These are phyloP conservation scores for Pampusana beccarii DNA, from an alignment of 2,113 vertebrate genomes.

Conservation along the genomic window DNA sequence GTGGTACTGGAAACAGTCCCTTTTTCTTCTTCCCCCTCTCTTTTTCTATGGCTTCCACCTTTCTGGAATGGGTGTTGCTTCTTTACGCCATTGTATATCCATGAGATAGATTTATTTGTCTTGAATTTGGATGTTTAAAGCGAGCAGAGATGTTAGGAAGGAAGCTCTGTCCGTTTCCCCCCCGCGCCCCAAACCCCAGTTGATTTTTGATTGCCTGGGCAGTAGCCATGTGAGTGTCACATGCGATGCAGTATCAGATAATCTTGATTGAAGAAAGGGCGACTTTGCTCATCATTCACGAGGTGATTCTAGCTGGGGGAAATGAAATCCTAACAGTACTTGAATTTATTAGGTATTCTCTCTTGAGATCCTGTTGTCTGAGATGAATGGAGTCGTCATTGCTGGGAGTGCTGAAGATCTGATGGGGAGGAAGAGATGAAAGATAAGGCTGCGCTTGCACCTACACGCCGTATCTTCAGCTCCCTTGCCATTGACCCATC, in stretches of 20 bases:
- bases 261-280: slow-evolving; percentile 40
- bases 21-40: not conserved
- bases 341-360: not conserved
- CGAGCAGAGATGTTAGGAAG: not conserved
- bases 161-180: not conserved
- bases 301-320: not conserved
- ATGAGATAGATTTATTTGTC: not conserved
- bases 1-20: not conserved
- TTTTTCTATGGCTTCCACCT: not conserved
- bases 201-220: not conserved
- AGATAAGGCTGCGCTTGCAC: slow-evolving; percentile 23
- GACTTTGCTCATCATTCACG: not conserved
- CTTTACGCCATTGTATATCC: not conserved
- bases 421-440: not conserved
- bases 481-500: slow-evolving; percentile 2
- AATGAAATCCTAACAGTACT: not conserved
- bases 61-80: not conserved
- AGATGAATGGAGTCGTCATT: not conserved
- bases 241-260: not conserved
- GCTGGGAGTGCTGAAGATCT: not conserved
- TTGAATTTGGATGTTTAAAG: not conserved
- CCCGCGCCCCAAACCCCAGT: rapidly evolving
- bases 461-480: not conserved
- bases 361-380: not conserved
- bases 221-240: not conserved